Evolutionary conservation across 2,113 vertebrate genomes (phyloP).

Genomic region (Oreochromis tanganicae): DNA sequence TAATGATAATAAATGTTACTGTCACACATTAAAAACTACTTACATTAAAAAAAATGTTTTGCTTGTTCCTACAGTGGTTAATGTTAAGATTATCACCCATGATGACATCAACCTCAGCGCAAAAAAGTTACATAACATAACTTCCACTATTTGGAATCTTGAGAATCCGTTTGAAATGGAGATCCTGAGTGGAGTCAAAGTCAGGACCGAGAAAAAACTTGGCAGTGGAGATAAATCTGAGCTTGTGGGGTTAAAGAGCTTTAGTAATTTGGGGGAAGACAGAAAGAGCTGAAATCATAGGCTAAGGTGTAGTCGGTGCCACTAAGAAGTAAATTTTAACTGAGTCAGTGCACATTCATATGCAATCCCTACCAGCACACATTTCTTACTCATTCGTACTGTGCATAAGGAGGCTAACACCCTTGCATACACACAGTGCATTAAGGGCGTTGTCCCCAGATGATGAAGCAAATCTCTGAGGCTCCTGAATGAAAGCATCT

Average conservation of each 20-base stretch:
- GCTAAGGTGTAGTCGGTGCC: not conserved
- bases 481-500: slow-evolving; percentile 34
- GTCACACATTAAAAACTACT: not conserved
- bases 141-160: not conserved
- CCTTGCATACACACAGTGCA: not conserved
- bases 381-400: not conserved
- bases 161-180: not conserved
- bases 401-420: not conserved
- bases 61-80: rapidly evolving
- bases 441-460: slow-evolving; percentile 39
- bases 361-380: not conserved
- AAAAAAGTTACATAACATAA: not conserved
- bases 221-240: not conserved
- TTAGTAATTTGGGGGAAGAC: not conserved
- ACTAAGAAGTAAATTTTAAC: not conserved
- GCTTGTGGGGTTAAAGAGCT: not conserved
- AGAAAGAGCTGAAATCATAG: not conserved
- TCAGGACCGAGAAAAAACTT: not conserved
- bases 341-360: not conserved
- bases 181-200: not conserved
- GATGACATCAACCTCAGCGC: rapidly evolving
- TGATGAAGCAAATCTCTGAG: slow-evolving; percentile 8
- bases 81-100: not conserved
- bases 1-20: rapidly evolving
- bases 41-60: not conserved